Evolutionary conservation across 1,140 invertebrate genomes (phyloP), one percentile per base, ranked within the genome.

Genomic region (Aphelenchoides besseyi): DNA sequence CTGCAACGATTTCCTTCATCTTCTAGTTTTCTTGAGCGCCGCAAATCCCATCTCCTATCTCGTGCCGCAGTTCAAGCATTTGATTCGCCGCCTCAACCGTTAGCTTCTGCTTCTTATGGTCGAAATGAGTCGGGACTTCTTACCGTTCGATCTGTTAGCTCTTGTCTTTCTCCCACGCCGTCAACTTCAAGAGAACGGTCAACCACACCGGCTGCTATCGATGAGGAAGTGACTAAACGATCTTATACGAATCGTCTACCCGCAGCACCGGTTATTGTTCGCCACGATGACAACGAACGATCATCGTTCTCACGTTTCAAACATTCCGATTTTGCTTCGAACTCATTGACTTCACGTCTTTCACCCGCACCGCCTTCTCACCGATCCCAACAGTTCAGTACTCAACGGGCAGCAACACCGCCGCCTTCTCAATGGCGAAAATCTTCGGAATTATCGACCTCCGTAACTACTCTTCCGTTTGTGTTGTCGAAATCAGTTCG

Each of bases 341-440:
- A 5, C 18, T 5, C 55, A 23, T 23, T 59, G 18, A 72, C 69
- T 52, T 74, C 70, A 16, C 70, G 73, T 61, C 66, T 70, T 30
- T 55, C 70, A 29, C 48, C 30, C 30, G 28, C 41, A 26, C 63
- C 63, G 8, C 12, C 30, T 3, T 66, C 63, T 5, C 32, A 5
- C 5, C 5, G 18, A 8, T 5, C 55, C 26, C 55, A 59, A 5
- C 18, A 28, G 18, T 59, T 48, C 41, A 23, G 66, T 37, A 8
- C 35, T 68, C 61, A 53, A 30, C 54, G 54, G 12, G 41, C 41
- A 23, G 12, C 41, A 12, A 48, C 41, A 12, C 41, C 41, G 41
- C 41, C 41, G 41, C 41, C 41, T 23, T 48, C 23, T 23, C 12
- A 48, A 48, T 48, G 41, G 41, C 41, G 41, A 33, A 59, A 59